These are phyloP conservation scores for Epistrophe grossulariae DNA, from an alignment of 2,888 invertebrate genomes.

Conservation along the genomic window DNA sequence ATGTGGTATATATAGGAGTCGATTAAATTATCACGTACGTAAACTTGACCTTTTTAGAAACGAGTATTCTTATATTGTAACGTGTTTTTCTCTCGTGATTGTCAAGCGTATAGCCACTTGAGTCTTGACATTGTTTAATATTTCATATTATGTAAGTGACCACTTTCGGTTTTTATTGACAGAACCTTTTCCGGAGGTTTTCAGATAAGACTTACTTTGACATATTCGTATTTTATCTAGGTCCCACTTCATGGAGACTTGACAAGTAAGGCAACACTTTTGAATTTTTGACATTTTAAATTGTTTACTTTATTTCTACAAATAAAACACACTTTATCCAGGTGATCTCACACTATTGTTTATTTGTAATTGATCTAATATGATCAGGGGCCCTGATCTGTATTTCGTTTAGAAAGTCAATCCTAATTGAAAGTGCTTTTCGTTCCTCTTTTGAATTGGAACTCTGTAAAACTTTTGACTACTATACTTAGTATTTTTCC, in stretches of 20 bases:
- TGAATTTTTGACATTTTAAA: neutral
- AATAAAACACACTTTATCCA: neutral
- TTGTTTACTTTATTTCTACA: neutral
- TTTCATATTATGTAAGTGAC: neutral
- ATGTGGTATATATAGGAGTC: neutral
- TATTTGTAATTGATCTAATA: neutral
- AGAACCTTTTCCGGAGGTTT: neutral
- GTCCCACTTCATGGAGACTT: neutral
- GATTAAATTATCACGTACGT: slow-evolving; percentile 22
- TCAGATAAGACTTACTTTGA: neutral
- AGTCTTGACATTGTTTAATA: slow-evolving; percentile 13
- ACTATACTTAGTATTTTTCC: too few relatives aligned
- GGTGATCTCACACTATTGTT: neutral
- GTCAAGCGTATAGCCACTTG: neutral
- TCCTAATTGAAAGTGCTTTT: too few relatives aligned
- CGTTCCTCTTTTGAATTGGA: too few relatives aligned
- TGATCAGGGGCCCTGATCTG: too few relatives aligned
- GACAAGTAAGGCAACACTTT: neutral
- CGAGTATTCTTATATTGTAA: neutral
- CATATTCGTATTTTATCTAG: neutral
- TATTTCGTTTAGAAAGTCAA: too few relatives aligned
- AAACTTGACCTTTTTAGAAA: slow-evolving; percentile 41
- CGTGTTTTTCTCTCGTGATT: neutral
- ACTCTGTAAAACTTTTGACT: too few relatives aligned
- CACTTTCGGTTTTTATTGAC: neutral